Percentiles rank a stretch among this genome's conserved stretches.
These are phyloP conservation scores for Pygocentrus nattereri DNA, from an alignment of 2,797 vertebrate species.

Conservation along the genomic window DNA sequence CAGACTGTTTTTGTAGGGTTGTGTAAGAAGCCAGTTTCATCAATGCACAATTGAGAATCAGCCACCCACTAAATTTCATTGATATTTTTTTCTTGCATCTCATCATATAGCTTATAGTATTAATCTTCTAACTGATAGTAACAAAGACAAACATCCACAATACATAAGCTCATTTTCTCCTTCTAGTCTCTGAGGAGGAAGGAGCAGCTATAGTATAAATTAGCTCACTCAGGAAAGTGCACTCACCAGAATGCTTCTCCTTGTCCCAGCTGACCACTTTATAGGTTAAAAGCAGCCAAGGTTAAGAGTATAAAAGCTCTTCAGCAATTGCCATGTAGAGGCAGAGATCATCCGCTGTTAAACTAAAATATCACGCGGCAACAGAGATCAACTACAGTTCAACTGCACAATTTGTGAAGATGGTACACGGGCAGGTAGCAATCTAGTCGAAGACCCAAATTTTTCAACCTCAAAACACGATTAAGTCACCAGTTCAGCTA, in stretches of 20 bases:
- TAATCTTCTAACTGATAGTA: too few species aligned
- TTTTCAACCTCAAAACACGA: neutral
- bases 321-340: conserved; percentile 12
- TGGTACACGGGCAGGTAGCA: neutral
- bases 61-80: neutral
- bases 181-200: conserved; percentile 19
- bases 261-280: conserved; percentile 36
- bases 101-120: too few species aligned
- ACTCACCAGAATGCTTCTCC: conserved; percentile 21
- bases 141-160: conserved; percentile 11
- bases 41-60: neutral
- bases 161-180: conserved; percentile 9
- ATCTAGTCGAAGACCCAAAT: neutral
- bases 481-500: neutral
- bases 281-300: conserved; percentile 47
- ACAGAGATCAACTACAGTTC: conserved; percentile 20
- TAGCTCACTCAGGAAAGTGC: conserved; percentile 5
- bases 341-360: neutral
- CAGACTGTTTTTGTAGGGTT: neutral
- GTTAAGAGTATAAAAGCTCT: conserved; percentile 19
- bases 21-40: neutral
- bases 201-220: conserved; percentile 27
- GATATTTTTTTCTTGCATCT: neutral
- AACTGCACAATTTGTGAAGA: conserved; percentile 4
- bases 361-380: conserved; percentile 19